Conservation (phyloP, 2,888 invertebrate genomes). For the Brenthis hecate region DNA sequence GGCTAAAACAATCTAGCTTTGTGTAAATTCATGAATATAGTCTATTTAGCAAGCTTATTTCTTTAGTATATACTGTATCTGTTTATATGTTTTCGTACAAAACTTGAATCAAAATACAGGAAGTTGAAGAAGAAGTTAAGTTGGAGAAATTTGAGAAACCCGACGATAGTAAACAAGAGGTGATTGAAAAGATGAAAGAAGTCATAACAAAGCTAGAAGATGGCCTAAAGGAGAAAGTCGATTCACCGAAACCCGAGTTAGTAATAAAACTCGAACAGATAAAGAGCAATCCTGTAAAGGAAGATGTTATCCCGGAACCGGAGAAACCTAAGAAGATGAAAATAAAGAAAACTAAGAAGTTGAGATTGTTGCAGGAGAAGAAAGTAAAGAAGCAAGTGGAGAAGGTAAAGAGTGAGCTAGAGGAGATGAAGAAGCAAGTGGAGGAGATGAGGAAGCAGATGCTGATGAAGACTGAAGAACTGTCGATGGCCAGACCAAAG, state of each 20-base stretch:
- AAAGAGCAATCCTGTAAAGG: slow-evolving; percentile 40
- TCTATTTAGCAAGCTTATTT: background rate
- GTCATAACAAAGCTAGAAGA: slow-evolving; percentile 70
- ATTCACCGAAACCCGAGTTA: slow-evolving; percentile 44
- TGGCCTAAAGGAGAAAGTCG: slow-evolving; percentile 52
- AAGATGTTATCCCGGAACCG: slow-evolving; percentile 32
- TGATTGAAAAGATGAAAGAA: slow-evolving; percentile 70
- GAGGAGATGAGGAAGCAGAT: slow-evolving; percentile 68
- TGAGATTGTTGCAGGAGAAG: slow-evolving; percentile 58
- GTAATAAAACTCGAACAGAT: slow-evolving; percentile 42
- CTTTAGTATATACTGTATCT: background rate
- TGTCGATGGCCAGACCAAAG: slow-evolving; percentile 38
- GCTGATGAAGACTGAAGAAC: slow-evolving; percentile 53
- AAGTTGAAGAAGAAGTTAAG: slow-evolving; percentile 60
- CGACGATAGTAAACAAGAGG: slow-evolving; percentile 61
- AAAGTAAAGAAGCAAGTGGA: slow-evolving; percentile 68
- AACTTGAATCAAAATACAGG: slow-evolving; percentile 46
- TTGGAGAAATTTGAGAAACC: slow-evolving; percentile 67
- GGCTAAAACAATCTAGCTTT: too few relatives aligned
- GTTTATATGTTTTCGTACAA: background rate
- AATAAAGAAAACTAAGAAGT: slow-evolving; percentile 60
- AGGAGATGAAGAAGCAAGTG: slow-evolving; percentile 67
- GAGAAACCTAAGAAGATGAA: slow-evolving; percentile 47
- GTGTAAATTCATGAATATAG: slow-evolving; percentile 13
- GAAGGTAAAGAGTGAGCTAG: slow-evolving; percentile 64